These are phyloP conservation scores for Paramormyrops kingsleyae DNA, from an alignment of 2,113 vertebrate genomes.

Conservation along the genomic window DNA sequence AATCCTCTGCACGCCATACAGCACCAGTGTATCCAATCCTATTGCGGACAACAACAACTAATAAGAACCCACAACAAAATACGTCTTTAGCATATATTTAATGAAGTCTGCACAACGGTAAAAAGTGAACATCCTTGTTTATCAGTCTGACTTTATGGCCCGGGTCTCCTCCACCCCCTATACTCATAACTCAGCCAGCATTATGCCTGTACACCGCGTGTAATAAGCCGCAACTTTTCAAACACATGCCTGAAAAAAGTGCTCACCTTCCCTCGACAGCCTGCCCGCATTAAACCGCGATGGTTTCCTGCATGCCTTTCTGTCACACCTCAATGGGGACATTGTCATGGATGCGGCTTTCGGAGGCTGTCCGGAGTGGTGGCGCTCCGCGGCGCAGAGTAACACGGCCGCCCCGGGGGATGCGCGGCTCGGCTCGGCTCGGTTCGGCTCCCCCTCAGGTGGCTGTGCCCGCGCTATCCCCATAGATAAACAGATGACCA, in stretches of 20 bases:
- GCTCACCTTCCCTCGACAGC: slow-evolving; percentile 34
- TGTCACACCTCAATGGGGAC: slow-evolving; percentile 25
- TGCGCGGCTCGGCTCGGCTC: not conserved
- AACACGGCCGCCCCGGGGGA: slow-evolving; percentile 27
- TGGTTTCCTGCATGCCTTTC: not conserved
- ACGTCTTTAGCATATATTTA: not conserved
- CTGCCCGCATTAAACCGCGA: slow-evolving; percentile 17
- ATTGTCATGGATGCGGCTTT: slow-evolving; percentile 25
- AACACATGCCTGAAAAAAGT: slow-evolving; percentile 7
- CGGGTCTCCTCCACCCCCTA: not conserved
- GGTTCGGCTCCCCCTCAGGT: not conserved
- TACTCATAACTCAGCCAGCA: not conserved
- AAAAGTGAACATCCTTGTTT: not conserved
- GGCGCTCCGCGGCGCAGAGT: slow-evolving; percentile 27
- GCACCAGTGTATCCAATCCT: not conserved
- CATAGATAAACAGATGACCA: not conserved
- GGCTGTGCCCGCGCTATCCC: not conserved
- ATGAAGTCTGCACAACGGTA: not conserved
- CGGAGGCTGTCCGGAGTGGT: slow-evolving; percentile 26
- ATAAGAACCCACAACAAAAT: not conserved
- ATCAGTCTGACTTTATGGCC: not conserved
- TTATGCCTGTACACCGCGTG: not conserved
- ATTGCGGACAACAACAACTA: not conserved
- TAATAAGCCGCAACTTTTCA: not conserved
- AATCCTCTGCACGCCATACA: not conserved